Conservation (phyloP, 2,888 invertebrate genomes). For the Cremastinae sp. region DNA sequence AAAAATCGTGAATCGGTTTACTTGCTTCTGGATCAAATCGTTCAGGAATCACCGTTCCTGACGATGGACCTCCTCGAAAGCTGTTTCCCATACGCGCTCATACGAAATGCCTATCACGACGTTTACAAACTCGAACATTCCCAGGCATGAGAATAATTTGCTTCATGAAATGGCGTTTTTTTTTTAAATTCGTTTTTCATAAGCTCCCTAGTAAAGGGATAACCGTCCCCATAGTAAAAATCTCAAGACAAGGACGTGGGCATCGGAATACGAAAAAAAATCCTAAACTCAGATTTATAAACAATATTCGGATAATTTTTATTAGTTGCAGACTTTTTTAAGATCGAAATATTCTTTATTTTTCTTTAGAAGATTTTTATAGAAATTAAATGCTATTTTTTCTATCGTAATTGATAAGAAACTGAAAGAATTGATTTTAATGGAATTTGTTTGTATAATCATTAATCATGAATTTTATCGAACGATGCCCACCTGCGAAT, state of each 20-base stretch:
- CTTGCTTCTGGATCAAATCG: slow-evolving; percentile 96
- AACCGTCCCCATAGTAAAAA: slow-evolving; percentile 47
- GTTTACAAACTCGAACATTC: slow-evolving; percentile 94
- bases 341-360: too few relatives aligned
- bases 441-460: too few relatives aligned
- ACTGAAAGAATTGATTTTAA: too few relatives aligned
- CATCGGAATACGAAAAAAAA: slow-evolving; percentile 1
- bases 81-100: slow-evolving; percentile 98
- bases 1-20: slow-evolving; percentile 98
- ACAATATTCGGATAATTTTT: too few relatives aligned
- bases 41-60: slow-evolving; percentile 98
- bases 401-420: too few relatives aligned
- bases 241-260: slow-evolving; percentile 15
- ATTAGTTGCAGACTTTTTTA: too few relatives aligned
- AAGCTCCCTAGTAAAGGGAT: slow-evolving; percentile 40
- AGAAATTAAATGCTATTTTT: too few relatives aligned
- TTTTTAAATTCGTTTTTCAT: slow-evolving; percentile 7
- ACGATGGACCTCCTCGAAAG: slow-evolving; percentile 99
- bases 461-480: background rate
- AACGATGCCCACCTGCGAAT: slow-evolving; percentile 13
- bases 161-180: background rate
- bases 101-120: slow-evolving; percentile 98
- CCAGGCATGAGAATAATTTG: slow-evolving; percentile 72
- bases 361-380: too few relatives aligned
- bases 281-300: slow-evolving; percentile 1